phyloP scores from a whole-genome alignment of 2,113 vertebrate genomes.

The Butastur rufipennis region DNA sequence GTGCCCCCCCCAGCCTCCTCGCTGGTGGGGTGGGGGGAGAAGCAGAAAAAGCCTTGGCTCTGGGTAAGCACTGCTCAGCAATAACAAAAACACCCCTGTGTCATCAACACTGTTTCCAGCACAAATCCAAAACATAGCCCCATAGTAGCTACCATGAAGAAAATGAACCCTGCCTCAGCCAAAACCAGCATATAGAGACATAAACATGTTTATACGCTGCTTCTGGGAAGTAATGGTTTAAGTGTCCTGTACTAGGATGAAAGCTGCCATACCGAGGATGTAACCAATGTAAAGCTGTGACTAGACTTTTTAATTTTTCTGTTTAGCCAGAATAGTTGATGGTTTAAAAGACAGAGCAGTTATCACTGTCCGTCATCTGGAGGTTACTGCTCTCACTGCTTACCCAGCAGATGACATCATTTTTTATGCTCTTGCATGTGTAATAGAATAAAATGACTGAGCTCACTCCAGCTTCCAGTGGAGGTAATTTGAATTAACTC shows the following conservation, averaged over 20 bases:
- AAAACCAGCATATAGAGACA: not conserved
- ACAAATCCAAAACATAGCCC: too few relatives aligned
- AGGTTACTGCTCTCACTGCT: not conserved
- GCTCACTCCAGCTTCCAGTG: not conserved
- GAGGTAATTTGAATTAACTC: not conserved
- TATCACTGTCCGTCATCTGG: rapidly evolving
- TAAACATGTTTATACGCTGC: not conserved
- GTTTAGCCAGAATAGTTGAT: not conserved
- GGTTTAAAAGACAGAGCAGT: not conserved
- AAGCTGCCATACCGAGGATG: not conserved
- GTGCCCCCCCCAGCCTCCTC: too few relatives aligned
- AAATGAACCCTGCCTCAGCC: too few relatives aligned
- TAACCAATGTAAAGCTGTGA: not conserved
- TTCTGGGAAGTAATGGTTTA: not conserved
- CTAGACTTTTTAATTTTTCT: not conserved
- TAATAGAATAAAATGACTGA: not conserved
- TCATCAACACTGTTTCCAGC: too few relatives aligned
- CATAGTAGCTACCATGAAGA: too few relatives aligned
- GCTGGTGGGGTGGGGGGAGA: too few relatives aligned
- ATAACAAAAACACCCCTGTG: too few relatives aligned
- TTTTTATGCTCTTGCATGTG: not conserved
- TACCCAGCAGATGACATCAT: not conserved
- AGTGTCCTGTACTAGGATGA: not conserved
- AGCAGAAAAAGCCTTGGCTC: too few relatives aligned
- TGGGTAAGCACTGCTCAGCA: rapidly evolving